Evolutionary conservation across 30 jellyfish, hydroid and myxozoan species (phyloP).

Genomic region (Haliclystus octoradiatus): DNA sequence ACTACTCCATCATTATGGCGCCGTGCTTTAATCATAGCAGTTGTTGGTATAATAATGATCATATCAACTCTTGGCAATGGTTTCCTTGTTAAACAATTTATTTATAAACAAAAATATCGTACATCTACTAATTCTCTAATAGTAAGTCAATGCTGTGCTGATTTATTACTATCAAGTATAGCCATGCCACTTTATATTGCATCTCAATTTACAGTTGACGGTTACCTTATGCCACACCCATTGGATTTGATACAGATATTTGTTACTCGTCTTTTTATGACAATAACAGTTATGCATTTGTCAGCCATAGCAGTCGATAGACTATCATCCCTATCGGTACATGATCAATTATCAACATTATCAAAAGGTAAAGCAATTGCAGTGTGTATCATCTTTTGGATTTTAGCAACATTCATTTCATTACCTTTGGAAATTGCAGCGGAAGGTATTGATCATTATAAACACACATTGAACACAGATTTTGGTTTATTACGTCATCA

Average conservation of each 20-base stretch:
- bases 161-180: slow-evolving; percentile 12
- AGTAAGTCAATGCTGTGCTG: slow-evolving; percentile 37
- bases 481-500: too few species aligned
- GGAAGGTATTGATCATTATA: too few species aligned
- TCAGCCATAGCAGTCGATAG: slow-evolving; percentile 38
- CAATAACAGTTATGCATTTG: slow-evolving; percentile 15
- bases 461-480: too few species aligned
- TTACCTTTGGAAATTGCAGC: slow-evolving; percentile 36
- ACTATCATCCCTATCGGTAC: slow-evolving; percentile 24
- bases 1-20: too few species aligned
- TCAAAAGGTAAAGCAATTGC: slow-evolving; percentile 4
- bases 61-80: slow-evolving; percentile 44
- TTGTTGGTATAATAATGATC: slow-evolving; percentile 11
- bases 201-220: slow-evolving; percentile 8
- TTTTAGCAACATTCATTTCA: slow-evolving; percentile 1
- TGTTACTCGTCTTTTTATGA: slow-evolving; percentile 9
- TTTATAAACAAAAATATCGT: slow-evolving; percentile 25
- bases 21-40: too few species aligned
- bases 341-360: slow-evolving; percentile 8
- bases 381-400: slow-evolving; percentile 22
- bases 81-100: slow-evolving; percentile 21
- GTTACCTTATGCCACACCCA: slow-evolving; percentile 11
- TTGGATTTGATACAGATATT: slow-evolving; percentile 26
- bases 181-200: slow-evolving; percentile 13
- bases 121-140: slow-evolving; percentile 47